A percentile compares a stretch with the other conserved stretches of the same genome.
Evolutionary conservation across 2,888 invertebrate species (phyloP).

Genomic region (Stomorhina lunata): DNA sequence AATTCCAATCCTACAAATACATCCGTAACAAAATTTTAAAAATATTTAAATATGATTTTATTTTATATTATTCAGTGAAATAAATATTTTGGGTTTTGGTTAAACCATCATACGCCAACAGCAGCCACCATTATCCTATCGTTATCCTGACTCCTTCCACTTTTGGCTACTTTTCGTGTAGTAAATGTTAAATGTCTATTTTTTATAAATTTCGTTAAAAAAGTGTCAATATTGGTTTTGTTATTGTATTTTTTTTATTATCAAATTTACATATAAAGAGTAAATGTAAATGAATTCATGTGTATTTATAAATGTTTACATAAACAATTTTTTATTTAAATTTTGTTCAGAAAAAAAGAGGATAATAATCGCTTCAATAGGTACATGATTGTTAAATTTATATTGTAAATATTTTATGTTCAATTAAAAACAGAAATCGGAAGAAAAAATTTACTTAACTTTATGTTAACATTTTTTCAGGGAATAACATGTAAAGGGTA

Average conservation of each 20-base stretch:
- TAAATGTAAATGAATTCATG: neutral
- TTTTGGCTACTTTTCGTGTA: neutral
- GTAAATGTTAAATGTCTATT: neutral
- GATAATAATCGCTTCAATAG: constrained; percentile 21
- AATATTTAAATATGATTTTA: constrained; percentile 9
- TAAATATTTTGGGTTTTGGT: neutral
- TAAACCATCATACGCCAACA: neutral
- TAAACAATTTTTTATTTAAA: neutral
- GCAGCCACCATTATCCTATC: no score
- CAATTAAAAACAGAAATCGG: constrained; percentile 12
- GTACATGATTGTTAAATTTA: constrained; percentile 30
- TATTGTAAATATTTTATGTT: constrained; percentile 44
- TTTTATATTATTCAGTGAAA: neutral
- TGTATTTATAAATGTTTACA: neutral
- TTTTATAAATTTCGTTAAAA: neutral
- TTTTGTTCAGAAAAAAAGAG: neutral
- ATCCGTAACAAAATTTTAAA: neutral
- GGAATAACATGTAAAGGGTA: neutral
- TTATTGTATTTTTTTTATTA: neutral
- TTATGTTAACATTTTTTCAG: neutral
- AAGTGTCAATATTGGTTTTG: constrained; percentile 41
- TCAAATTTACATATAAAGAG: neutral
- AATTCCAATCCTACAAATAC: neutral
- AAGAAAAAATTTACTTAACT: neutral
- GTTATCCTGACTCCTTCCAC: no score